Evolutionary conservation across 1,140 invertebrate genomes (phyloP).

Genomic region (Pantala flavescens): DNA sequence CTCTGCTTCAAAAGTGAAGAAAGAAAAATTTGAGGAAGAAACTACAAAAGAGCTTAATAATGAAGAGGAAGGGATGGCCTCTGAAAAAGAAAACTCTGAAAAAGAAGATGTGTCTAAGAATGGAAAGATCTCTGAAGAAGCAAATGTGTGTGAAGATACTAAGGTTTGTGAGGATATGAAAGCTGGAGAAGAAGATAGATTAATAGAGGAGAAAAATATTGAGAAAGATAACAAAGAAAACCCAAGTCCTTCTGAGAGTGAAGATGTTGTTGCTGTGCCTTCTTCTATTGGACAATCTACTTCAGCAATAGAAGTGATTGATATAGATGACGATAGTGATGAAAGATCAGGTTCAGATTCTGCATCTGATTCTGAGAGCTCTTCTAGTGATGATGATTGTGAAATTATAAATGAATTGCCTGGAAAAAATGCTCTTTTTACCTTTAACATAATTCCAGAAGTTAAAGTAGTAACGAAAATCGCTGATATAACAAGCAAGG

Average conservation of each 20-base stretch:
- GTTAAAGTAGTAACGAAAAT: not conserved
- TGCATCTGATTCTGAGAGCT: constrained; percentile 32
- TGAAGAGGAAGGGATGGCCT: constrained; percentile 30
- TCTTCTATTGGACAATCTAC: not conserved
- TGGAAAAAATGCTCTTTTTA: constrained; percentile 22
- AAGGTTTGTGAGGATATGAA: constrained; percentile 21
- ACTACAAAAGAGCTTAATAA: constrained; percentile 40
- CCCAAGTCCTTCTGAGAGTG: no score
- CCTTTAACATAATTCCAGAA: not conserved
- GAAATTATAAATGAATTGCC: constrained; percentile 21
- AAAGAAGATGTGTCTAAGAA: not conserved
- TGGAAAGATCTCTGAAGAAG: constrained; percentile 12
- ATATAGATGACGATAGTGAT: constrained; percentile 27
- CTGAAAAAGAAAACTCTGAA: not conserved
- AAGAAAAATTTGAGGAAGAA: constrained; percentile 47
- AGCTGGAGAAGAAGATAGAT: constrained; percentile 14
- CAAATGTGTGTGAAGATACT: constrained; percentile 20
- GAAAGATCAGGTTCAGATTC: constrained; percentile 25
- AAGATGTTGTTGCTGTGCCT: no score
- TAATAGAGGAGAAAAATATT: constrained; percentile 17
- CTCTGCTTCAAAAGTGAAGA: constrained; percentile 30
- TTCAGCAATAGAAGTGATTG: not conserved
- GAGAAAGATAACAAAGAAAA: constrained; percentile 14
- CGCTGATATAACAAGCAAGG: not conserved
- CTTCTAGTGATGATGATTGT: constrained; percentile 34